These are phyloP conservation scores for Ispidina picta DNA, from an alignment of 2,797 vertebrate species.

Conservation along the genomic window DNA sequence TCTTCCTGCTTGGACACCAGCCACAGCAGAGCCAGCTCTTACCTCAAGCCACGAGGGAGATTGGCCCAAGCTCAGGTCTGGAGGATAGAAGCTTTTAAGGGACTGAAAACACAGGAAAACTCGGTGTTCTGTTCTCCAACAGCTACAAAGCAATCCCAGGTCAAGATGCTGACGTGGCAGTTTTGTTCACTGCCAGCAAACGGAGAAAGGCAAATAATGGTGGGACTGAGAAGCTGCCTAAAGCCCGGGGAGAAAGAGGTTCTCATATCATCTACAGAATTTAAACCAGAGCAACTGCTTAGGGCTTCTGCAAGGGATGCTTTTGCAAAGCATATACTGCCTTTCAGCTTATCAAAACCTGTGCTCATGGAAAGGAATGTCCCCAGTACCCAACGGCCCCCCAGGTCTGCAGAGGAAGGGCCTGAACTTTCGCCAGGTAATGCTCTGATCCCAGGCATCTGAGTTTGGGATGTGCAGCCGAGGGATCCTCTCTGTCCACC, in stretches of 20 bases:
- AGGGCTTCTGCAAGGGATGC: background rate
- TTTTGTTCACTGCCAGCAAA: rapidly evolving
- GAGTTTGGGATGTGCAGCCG: background rate
- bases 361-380: background rate
- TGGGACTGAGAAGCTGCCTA: background rate
- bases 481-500: background rate
- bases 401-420: background rate
- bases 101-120: background rate
- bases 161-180: background rate
- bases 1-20: background rate
- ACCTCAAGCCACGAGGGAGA: background rate
- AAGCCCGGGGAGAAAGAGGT: background rate
- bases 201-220: background rate
- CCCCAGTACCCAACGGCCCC: rapidly evolving
- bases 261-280: background rate
- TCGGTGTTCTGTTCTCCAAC: background rate
- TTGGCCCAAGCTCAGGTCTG: background rate
- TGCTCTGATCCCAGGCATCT: background rate
- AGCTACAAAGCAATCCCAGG: background rate
- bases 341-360: background rate
- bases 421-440: background rate
- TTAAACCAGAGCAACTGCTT: background rate
- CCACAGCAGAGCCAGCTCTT: background rate
- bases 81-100: background rate
- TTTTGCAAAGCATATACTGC: background rate